Evolutionary conservation across 2,113 vertebrate genomes (phyloP).

Genomic region (Megalops atlanticus): DNA sequence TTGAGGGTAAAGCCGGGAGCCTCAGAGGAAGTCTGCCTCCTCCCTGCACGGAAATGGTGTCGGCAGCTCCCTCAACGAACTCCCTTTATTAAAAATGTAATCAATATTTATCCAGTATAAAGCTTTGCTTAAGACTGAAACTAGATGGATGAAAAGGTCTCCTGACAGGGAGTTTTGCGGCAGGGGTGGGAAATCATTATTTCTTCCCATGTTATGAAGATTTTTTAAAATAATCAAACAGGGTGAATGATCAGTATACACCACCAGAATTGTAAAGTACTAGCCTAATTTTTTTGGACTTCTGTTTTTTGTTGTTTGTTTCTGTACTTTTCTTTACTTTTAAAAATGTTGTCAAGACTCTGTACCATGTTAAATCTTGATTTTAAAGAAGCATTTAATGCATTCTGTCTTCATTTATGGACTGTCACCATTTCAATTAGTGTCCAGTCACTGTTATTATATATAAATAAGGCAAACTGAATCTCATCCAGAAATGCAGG

Average conservation of each 20-base stretch:
- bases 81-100: slow-evolving; percentile 51
- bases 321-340: no score
- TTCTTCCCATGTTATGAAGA: slow-evolving; percentile 13
- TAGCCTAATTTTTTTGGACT: not conserved
- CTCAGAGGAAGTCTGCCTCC: not conserved
- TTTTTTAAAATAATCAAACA: slow-evolving; percentile 17
- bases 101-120: slow-evolving; percentile 55
- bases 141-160: not conserved
- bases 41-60: slow-evolving; percentile 14
- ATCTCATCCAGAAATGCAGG: no score
- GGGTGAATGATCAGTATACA: not conserved
- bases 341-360: no score
- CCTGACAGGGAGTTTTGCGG: slow-evolving; percentile 14
- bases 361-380: no score
- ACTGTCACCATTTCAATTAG: no score
- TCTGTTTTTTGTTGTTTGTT: no score
- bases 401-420: no score
- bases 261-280: not conserved
- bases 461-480: no score
- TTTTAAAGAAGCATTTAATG: no score
- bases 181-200: slow-evolving; percentile 13
- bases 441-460: no score
- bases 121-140: slow-evolving; percentile 47
- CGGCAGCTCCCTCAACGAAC: slow-evolving; percentile 40
- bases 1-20: not conserved